phyloP scores from a whole-genome alignment of 1,140 invertebrate genomes.

The Maconellicoccus hirsutus region DNA sequence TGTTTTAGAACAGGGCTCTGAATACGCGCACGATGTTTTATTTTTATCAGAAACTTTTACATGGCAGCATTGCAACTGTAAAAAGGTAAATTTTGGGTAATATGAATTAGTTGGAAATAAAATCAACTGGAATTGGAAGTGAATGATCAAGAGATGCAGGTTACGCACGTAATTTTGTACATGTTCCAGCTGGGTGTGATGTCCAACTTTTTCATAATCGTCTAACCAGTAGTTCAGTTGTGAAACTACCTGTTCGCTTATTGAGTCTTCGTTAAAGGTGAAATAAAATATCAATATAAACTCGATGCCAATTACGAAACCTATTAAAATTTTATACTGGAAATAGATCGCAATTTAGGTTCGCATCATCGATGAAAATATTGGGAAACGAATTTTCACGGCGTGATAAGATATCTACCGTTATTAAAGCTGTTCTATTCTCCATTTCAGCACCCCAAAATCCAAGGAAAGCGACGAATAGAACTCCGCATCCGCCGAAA shows the following conservation, averaged over 20 bases:
- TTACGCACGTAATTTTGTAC: not conserved
- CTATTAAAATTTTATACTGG: not conserved
- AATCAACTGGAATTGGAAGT: no score
- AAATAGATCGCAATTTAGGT: no score
- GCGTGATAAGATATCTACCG: no score
- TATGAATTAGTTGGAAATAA: no score
- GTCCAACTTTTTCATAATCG: no score
- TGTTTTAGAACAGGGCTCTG: not conserved
- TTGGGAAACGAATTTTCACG: no score
- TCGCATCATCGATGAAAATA: no score
- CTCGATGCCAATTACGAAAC: not conserved
- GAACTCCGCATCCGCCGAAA: not conserved
- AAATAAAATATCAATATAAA: not conserved
- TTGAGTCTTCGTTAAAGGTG: not conserved
- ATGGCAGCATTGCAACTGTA: no score
- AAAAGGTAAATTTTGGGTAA: no score
- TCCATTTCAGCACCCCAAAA: slow-evolving; percentile 2
- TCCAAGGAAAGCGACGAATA: not conserved
- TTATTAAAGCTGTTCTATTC: not conserved
- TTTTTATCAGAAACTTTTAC: no score
- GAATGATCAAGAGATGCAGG: not conserved
- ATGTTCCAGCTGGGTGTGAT: not conserved
- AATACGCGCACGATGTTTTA: no score
- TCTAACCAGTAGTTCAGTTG: no score
- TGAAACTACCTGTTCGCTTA: not conserved